phyloP scores from a whole-genome alignment of 2,888 invertebrate species.

The Eupithecia exiguata region DNA sequence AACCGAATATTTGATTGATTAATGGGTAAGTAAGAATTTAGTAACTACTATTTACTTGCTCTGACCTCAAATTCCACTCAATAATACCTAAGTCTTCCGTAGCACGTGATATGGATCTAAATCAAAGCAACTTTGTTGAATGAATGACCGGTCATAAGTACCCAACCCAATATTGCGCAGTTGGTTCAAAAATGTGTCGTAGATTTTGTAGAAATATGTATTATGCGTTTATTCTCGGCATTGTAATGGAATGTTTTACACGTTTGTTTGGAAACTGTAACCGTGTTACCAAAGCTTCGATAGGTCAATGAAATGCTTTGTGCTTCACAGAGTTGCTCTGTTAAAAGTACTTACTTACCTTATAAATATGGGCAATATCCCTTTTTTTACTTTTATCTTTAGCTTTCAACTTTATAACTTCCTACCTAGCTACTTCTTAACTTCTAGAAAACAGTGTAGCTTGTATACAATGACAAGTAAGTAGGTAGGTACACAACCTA shows the following conservation, averaged over 20 bases:
- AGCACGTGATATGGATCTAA: conserved; percentile 48
- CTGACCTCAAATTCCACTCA: conserved; percentile 43
- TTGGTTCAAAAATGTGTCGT: conserved; percentile 29
- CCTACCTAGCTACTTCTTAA: no score
- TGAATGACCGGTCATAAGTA: conserved; percentile 34
- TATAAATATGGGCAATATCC: not conserved
- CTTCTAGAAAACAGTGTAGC: not conserved
- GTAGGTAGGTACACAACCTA: not conserved
- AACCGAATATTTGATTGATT: not conserved
- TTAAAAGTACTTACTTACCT: not conserved
- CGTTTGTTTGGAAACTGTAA: not conserved
- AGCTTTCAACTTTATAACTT: not conserved
- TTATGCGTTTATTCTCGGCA: conserved; percentile 12
- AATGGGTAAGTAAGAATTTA: not conserved
- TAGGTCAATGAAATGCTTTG: not conserved
- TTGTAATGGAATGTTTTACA: conserved; percentile 3
- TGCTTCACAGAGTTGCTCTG: not conserved
- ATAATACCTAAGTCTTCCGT: conserved; percentile 20
- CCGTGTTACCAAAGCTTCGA: not conserved
- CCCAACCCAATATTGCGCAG: conserved; percentile 32
- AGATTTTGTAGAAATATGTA: conserved; percentile 11
- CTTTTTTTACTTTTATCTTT: no score
- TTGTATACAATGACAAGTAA: not conserved
- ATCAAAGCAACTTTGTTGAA: conserved; percentile 49
- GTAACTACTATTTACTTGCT: conserved; percentile 26